A percentile compares a stretch with the other conserved stretches of the same genome.
Conservation (phyloP, 2,797 vertebrate genomes). For the Halcyon badia region DNA sequence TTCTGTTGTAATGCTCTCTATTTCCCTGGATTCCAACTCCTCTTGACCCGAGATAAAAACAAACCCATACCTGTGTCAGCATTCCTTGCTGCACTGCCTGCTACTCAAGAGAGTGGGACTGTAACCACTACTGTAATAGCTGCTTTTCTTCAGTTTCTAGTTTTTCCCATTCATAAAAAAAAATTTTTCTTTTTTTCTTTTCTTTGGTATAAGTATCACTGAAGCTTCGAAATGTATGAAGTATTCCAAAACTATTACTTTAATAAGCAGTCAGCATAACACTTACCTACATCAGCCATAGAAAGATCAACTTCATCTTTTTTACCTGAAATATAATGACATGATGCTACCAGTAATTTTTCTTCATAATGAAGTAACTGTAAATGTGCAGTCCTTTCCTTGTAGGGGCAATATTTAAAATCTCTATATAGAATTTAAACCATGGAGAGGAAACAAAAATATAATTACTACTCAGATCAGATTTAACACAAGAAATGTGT, state of each 20-base stretch:
- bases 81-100: not conserved
- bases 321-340: slow-evolving; percentile 72
- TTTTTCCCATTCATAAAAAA: not conserved
- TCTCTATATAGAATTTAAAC: not conserved
- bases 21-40: not conserved
- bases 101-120: not conserved
- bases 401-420: not conserved
- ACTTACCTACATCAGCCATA: slow-evolving; percentile 79
- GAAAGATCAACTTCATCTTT: slow-evolving; percentile 73
- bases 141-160: not conserved
- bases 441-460: not conserved
- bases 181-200: not conserved
- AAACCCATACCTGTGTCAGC: not conserved
- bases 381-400: not conserved
- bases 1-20: not conserved
- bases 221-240: not conserved
- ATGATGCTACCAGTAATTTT: not conserved
- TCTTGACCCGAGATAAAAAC: not conserved
- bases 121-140: not conserved
- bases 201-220: not conserved
- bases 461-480: not conserved
- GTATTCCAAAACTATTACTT: not conserved
- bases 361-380: not conserved
- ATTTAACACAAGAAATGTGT: not conserved
- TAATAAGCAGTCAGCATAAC: not conserved